Conservation (phyloP, 2,888 invertebrate species). For the Carabus problematicus region DNA sequence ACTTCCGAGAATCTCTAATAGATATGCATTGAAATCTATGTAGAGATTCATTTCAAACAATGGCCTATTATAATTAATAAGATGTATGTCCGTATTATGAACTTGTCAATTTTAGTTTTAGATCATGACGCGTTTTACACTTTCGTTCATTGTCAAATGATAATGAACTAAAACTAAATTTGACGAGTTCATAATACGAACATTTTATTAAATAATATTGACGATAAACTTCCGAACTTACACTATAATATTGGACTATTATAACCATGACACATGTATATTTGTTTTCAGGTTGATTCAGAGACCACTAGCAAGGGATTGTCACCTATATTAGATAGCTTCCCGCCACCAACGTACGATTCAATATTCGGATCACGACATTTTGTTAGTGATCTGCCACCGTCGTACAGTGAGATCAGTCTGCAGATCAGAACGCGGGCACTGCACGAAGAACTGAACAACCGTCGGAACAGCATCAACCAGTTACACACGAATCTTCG, state of each 20-base stretch:
- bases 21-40: too few relatives aligned
- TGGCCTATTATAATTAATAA: too few relatives aligned
- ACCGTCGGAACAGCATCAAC: conserved; percentile 3
- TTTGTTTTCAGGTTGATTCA: conserved; percentile 55
- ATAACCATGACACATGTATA: background rate
- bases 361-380: conserved; percentile 59
- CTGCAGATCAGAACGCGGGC: conserved; percentile 45
- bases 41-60: too few relatives aligned
- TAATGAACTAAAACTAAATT: too few relatives aligned
- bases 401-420: conserved; percentile 57
- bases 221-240: too few relatives aligned
- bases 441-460: conserved; percentile 8
- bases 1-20: too few relatives aligned
- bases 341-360: conserved; percentile 64
- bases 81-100: too few relatives aligned
- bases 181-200: too few relatives aligned
- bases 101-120: too few relatives aligned
- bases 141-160: too few relatives aligned
- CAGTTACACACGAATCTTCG: conserved; percentile 3
- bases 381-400: conserved; percentile 53
- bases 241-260: conserved; percentile 2
- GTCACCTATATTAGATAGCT: conserved; percentile 59
- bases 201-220: too few relatives aligned
- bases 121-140: too few relatives aligned
- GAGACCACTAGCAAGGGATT: conserved; percentile 64